Evolutionary conservation across 2,113 vertebrate species (phyloP).

Genomic region (Lophura nycthemera): DNA sequence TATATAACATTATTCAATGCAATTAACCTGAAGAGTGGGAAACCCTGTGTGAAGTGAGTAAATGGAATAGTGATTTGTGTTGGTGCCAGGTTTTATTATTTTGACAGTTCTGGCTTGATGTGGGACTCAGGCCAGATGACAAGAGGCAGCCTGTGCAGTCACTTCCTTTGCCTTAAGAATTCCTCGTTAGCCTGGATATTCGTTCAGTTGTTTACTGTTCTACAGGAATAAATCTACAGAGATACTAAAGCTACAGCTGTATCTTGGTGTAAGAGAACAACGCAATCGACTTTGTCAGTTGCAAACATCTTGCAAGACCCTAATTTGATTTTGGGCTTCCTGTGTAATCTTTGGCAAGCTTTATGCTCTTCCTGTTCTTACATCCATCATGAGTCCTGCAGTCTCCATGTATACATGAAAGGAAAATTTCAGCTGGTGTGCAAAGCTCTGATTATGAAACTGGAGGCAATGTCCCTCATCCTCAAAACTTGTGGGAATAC

Average conservation of each 20-base stretch:
- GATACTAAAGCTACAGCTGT: neutral
- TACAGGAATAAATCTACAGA: neutral
- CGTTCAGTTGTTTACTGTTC: neutral
- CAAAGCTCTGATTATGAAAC: neutral
- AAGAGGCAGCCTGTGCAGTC: neutral
- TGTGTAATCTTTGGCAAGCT: neutral
- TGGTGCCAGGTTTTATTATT: neutral
- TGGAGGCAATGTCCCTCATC: neutral
- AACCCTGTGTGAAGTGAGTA: neutral
- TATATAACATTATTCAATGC: neutral
- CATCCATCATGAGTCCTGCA: neutral
- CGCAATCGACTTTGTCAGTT: neutral
- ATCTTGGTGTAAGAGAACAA: neutral
- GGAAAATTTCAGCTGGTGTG: neutral
- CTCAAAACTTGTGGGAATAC: neutral
- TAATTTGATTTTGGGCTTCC: neutral
- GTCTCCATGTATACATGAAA: neutral
- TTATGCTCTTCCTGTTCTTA: fast-evolving
- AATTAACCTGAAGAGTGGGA: neutral
- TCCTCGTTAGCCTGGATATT: neutral
- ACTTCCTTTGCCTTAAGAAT: neutral
- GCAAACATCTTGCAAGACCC: neutral
- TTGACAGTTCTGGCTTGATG: neutral
- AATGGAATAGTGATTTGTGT: neutral
- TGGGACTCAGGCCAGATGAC: neutral